These are phyloP conservation scores for Semaprochilodus insignis DNA, from an alignment of 2,797 vertebrate genomes.

Conservation along the genomic window DNA sequence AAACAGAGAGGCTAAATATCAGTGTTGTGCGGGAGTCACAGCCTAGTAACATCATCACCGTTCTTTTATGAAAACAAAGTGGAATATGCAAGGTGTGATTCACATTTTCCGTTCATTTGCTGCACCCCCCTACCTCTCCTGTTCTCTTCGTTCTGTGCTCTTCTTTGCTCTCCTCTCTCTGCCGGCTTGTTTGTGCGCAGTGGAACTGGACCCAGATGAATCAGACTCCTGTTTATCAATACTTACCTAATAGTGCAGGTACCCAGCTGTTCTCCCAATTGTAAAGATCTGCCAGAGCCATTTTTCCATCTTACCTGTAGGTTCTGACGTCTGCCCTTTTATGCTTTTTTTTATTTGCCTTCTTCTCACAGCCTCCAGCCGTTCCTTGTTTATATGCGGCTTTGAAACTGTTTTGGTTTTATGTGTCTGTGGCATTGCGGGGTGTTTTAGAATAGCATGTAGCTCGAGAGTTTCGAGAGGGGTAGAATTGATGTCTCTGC, in stretches of 20 bases:
- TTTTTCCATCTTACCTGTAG: constrained; percentile 45
- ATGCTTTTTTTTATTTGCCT: constrained; percentile 49
- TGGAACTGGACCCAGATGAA: constrained; percentile 71
- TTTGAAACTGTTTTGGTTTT: constrained; percentile 41
- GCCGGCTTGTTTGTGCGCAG: constrained; percentile 44
- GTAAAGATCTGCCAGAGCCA: constrained; percentile 58
- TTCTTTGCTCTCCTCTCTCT: constrained; percentile 8
- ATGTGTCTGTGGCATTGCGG: constrained; percentile 38
- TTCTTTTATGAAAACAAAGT: constrained; percentile 39
- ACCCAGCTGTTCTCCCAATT: constrained; percentile 66
- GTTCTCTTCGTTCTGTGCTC: constrained; percentile 42
- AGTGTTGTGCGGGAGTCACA: constrained; percentile 70
- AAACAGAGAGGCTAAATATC: constrained; percentile 55
- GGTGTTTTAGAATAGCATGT: constrained; percentile 51
- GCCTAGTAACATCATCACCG: constrained; percentile 57
- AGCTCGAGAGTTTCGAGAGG: constrained; percentile 35
- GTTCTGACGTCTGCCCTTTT: constrained; percentile 46
- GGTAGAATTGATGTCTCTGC: constrained; percentile 45
- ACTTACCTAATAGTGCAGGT: constrained; percentile 69
- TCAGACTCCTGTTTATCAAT: constrained; percentile 72
- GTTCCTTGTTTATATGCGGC: constrained; percentile 28
- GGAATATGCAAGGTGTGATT: constrained; percentile 65
- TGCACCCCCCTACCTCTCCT: constrained; percentile 47
- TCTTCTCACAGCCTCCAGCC: constrained; percentile 1
- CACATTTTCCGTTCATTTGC: constrained; percentile 74